These are phyloP conservation scores for Meda fulgida DNA, from an alignment of 2,797 vertebrate genomes.

Conservation along the genomic window DNA sequence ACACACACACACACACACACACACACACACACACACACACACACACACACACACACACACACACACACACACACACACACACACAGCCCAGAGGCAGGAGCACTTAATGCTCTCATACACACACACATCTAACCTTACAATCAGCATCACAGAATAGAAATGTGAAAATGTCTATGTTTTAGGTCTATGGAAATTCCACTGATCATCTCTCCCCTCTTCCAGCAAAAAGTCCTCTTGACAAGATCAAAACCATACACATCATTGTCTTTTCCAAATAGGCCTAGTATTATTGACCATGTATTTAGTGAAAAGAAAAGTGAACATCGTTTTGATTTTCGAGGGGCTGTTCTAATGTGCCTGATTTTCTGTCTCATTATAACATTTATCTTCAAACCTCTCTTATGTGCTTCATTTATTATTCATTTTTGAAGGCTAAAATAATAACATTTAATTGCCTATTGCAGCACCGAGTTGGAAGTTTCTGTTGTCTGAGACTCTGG, in stretches of 20 bases:
- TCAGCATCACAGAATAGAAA: neutral
- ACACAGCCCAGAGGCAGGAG: constrained; percentile 64
- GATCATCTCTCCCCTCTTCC: neutral
- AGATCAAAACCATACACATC: neutral
- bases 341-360: constrained; percentile 73
- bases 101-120: constrained; percentile 39
- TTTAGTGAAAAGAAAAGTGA: constrained; percentile 73
- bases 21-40: constrained; percentile 42
- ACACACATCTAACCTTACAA: constrained; percentile 20
- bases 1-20: constrained; percentile 60
- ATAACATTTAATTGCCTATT: constrained; percentile 72
- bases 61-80: constrained; percentile 50
- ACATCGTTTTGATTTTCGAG: constrained; percentile 74
- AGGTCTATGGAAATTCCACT: neutral
- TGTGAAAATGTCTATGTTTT: neutral
- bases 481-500: constrained; percentile 51
- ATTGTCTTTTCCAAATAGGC: constrained; percentile 16
- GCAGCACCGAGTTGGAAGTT: constrained; percentile 58
- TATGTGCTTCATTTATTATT: constrained; percentile 74
- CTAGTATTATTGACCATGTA: constrained; percentile 51
- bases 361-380: constrained; percentile 77
- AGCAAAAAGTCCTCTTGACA: neutral
- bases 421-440: constrained; percentile 73
- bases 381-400: constrained; percentile 74
- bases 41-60: constrained; percentile 51